A percentile compares a stretch with the other conserved stretches of the same genome.
These are phyloP conservation scores for Prionailurus viverrinus DNA, from an alignment of 2,113 vertebrate genomes.

Conservation along the genomic window DNA sequence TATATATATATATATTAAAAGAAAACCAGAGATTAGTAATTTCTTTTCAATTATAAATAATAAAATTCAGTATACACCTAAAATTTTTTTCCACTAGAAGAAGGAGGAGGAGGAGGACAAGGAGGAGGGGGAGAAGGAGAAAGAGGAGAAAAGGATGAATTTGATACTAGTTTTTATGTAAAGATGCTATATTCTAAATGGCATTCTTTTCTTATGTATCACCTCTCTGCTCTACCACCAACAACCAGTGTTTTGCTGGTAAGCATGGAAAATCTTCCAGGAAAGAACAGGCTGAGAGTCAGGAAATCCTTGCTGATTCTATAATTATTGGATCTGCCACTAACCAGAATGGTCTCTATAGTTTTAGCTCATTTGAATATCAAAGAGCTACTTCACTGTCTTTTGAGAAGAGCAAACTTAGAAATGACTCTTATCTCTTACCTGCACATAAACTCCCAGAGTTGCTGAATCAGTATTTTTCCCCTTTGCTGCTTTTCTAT, in stretches of 20 bases:
- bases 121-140: no score
- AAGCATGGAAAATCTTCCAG: background rate
- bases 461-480: background rate
- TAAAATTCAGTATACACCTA: background rate
- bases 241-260: background rate
- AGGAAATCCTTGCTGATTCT: background rate
- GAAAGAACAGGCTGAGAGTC: background rate
- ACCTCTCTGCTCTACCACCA: background rate
- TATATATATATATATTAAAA: background rate
- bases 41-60: background rate
- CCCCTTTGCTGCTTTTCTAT: background rate
- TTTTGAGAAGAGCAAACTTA: background rate
- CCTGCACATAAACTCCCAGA: background rate
- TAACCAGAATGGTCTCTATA: background rate
- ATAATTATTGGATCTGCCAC: background rate
- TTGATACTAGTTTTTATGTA: background rate
- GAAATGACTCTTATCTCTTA: background rate
- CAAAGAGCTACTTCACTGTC: background rate
- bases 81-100: background rate
- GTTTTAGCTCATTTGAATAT: background rate
- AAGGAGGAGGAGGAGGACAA: background rate
- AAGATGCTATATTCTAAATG: background rate
- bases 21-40: background rate
- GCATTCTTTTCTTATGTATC: background rate
- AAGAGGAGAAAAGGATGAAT: background rate